These are phyloP conservation scores for Cecropterus lyciades DNA, from an alignment of 1,140 invertebrate species.

Conservation along the genomic window DNA sequence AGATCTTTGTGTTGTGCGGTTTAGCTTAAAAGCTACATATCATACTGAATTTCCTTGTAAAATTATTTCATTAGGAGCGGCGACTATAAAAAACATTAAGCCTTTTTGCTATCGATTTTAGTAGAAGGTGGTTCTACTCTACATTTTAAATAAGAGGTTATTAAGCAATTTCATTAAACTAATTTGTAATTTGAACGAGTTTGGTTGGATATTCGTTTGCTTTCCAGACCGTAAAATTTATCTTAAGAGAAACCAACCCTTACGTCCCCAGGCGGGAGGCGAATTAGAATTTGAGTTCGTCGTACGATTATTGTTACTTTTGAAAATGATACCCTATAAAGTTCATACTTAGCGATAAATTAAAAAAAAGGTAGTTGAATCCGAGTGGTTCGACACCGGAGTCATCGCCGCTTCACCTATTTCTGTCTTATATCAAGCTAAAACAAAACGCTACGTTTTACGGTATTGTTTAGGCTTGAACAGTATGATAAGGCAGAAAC, in stretches of 20 bases:
- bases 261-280: not conserved
- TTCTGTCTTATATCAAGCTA: too few species aligned
- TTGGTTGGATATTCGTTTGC: not conserved
- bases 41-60: not conserved
- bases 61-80: not conserved
- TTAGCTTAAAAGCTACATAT: not conserved
- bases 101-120: not conserved
- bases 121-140: not conserved
- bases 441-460: too few species aligned
- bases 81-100: not conserved
- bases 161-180: not conserved
- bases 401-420: too few species aligned
- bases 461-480: too few species aligned
- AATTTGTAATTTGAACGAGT: not conserved
- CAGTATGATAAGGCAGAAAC: too few species aligned
- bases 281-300: not conserved
- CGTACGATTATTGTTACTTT: not conserved
- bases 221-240: constrained; percentile 4
- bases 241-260: not conserved
- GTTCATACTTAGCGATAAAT: too few species aligned
- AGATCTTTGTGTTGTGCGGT: constrained; percentile 40
- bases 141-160: not conserved
- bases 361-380: too few species aligned
- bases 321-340: not conserved
- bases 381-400: too few species aligned